phyloP scores from a whole-genome alignment of 2,888 invertebrate genomes.

The Tolmerus cingulatus region DNA sequence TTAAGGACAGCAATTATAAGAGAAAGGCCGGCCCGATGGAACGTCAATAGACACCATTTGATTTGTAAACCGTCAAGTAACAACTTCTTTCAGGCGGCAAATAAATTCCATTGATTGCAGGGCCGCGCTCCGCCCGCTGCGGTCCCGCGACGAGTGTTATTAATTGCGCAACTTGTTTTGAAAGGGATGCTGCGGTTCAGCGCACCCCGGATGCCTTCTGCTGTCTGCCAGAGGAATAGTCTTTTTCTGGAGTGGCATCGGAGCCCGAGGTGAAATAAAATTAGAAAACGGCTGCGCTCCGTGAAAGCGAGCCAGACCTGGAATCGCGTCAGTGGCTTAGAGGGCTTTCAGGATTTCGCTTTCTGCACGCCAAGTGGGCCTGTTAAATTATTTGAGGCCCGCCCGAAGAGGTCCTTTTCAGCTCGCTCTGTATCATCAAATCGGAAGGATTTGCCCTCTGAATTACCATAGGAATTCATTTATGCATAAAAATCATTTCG shows the following conservation, averaged over 20 bases:
- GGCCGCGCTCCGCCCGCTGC: not conserved
- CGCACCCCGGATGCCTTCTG: not conserved
- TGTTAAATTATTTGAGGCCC: not conserved
- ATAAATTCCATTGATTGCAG: slow-evolving; percentile 28
- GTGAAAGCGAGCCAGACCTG: not conserved
- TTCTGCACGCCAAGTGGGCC: not conserved
- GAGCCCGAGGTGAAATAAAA: not conserved
- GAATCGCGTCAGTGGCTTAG: not conserved
- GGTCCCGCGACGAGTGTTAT: not conserved
- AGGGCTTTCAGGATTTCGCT: not conserved
- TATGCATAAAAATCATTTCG: slow-evolving; percentile 1
- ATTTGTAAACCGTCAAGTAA: slow-evolving; percentile 26
- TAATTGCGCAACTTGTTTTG: slow-evolving; percentile 17
- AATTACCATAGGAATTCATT: not conserved
- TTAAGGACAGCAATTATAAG: slow-evolving; percentile 31
- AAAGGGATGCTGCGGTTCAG: slow-evolving; percentile 22
- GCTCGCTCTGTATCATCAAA: not conserved
- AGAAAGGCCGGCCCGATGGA: not conserved
- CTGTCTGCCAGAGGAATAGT: not conserved
- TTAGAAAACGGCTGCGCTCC: not conserved
- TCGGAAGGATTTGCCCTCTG: not conserved
- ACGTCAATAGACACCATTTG: not conserved
- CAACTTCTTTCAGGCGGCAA: slow-evolving; percentile 19
- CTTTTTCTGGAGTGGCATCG: not conserved
- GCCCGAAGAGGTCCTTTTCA: not conserved